Percentiles rank a stretch among this genome's conserved stretches.
These are phyloP conservation scores for Trogon melanurus DNA, from an alignment of 2,113 vertebrate genomes.

Conservation along the genomic window DNA sequence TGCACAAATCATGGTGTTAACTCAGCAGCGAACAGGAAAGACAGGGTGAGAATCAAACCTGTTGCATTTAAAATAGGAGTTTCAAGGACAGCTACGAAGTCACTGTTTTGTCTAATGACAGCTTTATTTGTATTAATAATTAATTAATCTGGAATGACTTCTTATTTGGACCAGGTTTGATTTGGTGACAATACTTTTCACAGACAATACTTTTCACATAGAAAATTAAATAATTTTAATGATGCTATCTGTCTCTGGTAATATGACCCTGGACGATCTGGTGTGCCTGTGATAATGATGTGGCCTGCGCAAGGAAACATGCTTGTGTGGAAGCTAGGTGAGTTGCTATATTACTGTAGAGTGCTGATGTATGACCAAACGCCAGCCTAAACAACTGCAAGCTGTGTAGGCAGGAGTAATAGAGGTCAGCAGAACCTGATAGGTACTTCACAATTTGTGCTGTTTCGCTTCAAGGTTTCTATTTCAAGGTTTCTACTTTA, in stretches of 20 bases:
- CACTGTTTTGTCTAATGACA: background rate
- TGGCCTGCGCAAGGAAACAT: background rate
- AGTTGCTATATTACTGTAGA: background rate
- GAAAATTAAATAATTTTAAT: background rate
- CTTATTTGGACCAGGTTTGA: background rate
- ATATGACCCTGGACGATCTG: background rate
- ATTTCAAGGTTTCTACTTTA: background rate
- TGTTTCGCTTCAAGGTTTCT: background rate
- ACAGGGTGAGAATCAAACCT: background rate
- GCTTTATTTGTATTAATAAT: slow-evolving; percentile 1
- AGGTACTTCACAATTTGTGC: background rate
- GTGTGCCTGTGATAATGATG: background rate
- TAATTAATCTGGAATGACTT: slow-evolving; percentile 11
- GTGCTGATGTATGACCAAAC: background rate
- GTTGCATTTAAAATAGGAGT: background rate
- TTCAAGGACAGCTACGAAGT: background rate
- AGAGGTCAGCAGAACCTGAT: background rate
- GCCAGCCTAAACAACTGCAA: background rate
- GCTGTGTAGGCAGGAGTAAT: background rate
- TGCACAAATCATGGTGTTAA: background rate
- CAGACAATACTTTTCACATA: background rate
- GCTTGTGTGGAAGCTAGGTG: background rate
- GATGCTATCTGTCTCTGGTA: background rate
- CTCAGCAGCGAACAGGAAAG: background rate
- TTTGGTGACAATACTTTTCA: background rate